phyloP scores from a whole-genome alignment of 2,888 invertebrate species.

The Agrenia bidenticulata region DNA sequence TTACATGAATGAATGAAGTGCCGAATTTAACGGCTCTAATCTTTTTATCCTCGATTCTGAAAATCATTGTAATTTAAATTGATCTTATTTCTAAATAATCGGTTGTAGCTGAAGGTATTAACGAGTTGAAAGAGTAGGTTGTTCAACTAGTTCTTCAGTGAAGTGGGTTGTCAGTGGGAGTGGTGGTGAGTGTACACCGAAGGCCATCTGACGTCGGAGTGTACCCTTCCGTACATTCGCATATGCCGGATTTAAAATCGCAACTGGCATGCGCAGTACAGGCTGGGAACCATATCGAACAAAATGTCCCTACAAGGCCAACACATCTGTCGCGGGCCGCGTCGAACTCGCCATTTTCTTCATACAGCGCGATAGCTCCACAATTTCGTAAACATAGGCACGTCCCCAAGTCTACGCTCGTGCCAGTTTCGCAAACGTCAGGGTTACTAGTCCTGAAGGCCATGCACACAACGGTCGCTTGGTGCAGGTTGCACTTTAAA shows the following conservation, averaged over 20 bases:
- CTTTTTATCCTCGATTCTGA: too few species aligned
- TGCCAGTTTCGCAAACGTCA: neutral
- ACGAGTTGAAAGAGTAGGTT: too few species aligned
- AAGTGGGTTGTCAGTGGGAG: neutral
- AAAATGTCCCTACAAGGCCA: neutral
- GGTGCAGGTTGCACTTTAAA: neutral
- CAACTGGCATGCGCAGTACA: neutral
- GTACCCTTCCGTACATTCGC: neutral
- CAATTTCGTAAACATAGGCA: constrained; percentile 4
- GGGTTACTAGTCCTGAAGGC: neutral
- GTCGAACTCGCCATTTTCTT: neutral
- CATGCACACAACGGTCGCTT: neutral
- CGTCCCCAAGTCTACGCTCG: neutral
- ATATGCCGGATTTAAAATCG: neutral
- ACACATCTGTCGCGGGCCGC: neutral
- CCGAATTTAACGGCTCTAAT: too few species aligned
- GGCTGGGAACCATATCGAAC: neutral
- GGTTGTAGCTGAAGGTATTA: too few species aligned
- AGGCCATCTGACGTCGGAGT: neutral
- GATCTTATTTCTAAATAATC: too few species aligned
- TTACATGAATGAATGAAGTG: too few species aligned
- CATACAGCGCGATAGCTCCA: neutral
- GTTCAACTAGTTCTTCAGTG: too few species aligned
- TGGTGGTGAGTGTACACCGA: neutral
- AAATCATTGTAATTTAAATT: too few species aligned